Conservation (phyloP, 2,888 invertebrate genomes). For the Ecdyonurus torrentis region DNA sequence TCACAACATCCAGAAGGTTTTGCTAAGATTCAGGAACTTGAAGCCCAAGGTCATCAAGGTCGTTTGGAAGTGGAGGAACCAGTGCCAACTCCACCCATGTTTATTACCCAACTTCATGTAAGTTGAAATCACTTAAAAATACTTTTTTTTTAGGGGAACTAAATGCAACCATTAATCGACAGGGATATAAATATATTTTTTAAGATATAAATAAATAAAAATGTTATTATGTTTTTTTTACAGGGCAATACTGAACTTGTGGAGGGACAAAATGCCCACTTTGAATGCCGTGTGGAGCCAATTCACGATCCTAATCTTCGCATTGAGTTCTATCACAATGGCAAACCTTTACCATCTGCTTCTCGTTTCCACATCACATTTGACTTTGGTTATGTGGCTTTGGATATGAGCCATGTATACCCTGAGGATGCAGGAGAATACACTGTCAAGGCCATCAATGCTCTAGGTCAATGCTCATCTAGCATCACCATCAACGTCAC, state of each 20-base stretch:
- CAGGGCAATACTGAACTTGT: constrained; percentile 72
- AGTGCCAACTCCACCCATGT: constrained; percentile 60
- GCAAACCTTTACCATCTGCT: constrained; percentile 77
- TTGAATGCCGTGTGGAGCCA: constrained; percentile 86
- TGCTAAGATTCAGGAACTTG: constrained; percentile 76
- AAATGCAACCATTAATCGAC: background rate
- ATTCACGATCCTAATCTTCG: constrained; percentile 78
- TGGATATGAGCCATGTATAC: constrained; percentile 87
- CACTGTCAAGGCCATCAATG: constrained; percentile 81
- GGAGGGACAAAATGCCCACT: constrained; percentile 88
- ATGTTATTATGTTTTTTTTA: constrained; percentile 5
- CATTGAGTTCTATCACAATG: constrained; percentile 85
- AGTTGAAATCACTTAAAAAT: constrained; percentile 17
- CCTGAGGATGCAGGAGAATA: constrained; percentile 95
- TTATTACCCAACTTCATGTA: constrained; percentile 59
- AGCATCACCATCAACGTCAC: constrained; percentile 67
- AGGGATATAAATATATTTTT: background rate
- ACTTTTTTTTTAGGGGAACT: background rate
- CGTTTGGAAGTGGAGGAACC: constrained; percentile 71
- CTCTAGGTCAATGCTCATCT: constrained; percentile 75
- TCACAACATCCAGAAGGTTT: constrained; percentile 86
- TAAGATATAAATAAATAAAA: background rate
- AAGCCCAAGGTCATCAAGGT: constrained; percentile 68
- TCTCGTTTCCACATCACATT: constrained; percentile 87
- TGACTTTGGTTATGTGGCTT: constrained; percentile 93